Evolutionary conservation across 2,888 invertebrate genomes (phyloP).

Genomic region (Germaria angustata): DNA sequence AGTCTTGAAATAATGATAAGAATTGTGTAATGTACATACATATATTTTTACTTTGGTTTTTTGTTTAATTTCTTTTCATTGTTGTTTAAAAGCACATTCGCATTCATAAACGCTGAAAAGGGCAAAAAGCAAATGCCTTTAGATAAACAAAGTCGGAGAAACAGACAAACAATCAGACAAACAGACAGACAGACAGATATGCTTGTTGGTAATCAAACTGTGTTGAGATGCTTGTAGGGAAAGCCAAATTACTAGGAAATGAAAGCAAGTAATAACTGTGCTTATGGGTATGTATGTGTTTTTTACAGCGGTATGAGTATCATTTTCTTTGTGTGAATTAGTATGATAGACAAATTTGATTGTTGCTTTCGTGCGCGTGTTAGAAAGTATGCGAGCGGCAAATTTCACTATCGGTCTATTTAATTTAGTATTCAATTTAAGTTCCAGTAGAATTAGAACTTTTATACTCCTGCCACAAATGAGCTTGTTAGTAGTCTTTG

Average conservation of each 20-base stretch:
- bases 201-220: not conserved
- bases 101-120: constrained; percentile 19
- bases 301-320: not conserved
- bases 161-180: not conserved
- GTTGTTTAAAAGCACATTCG: constrained; percentile 28
- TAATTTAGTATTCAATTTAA: constrained; percentile 51
- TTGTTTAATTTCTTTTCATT: not conserved
- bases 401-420: not conserved
- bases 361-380: not conserved
- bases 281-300: too few species aligned
- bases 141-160: constrained; percentile 1
- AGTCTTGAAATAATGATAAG: constrained; percentile 47
- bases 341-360: not conserved
- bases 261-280: not conserved
- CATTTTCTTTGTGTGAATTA: not conserved
- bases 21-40: constrained; percentile 1
- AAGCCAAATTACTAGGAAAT: not conserved
- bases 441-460: constrained; percentile 43
- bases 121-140: constrained; percentile 18
- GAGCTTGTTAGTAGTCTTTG: constrained; percentile 34
- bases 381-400: not conserved
- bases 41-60: too few species aligned
- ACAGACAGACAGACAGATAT: not conserved
- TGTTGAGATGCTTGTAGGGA: not conserved
- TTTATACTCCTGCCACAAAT: constrained; percentile 39